phyloP scores from a whole-genome alignment of 2,888 invertebrate genomes.

The Unio pictorum region DNA sequence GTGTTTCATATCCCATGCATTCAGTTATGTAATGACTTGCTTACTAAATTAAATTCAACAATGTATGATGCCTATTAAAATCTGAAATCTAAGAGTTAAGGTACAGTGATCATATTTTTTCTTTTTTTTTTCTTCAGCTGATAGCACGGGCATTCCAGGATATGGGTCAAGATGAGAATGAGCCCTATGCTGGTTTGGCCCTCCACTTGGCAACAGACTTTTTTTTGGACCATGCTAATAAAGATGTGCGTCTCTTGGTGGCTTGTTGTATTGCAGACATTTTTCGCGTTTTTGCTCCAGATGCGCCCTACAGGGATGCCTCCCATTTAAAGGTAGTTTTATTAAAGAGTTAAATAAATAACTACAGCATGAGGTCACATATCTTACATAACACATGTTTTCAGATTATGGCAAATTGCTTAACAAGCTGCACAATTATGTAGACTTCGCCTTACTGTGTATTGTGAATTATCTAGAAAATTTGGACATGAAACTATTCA shows the following conservation, averaged over 20 bases:
- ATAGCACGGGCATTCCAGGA: slow-evolving; percentile 93
- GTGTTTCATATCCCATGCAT: no score
- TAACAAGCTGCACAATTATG: neutral
- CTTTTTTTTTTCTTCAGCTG: slow-evolving; percentile 48
- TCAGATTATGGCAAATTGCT: neutral
- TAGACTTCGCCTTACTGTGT: no score
- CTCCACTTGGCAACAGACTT: slow-evolving; percentile 93
- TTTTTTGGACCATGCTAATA: slow-evolving; percentile 89
- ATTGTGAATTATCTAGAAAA: no score
- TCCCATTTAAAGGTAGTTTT: slow-evolving; percentile 84
- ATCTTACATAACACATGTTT: no score
- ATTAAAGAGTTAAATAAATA: slow-evolving; percentile 7
- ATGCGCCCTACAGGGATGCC: slow-evolving; percentile 96
- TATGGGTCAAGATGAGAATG: slow-evolving; percentile 93
- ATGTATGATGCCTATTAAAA: no score
- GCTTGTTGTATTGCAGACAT: slow-evolving; percentile 99
- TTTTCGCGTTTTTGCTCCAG: slow-evolving; percentile 95
- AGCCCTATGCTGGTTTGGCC: slow-evolving; percentile 78
- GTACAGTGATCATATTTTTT: no score
- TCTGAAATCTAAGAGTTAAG: no score
- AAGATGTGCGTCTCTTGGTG: slow-evolving; percentile 93
- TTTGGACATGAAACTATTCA: no score
- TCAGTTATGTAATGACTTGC: no score
- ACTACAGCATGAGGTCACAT: no score
- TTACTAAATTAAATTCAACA: no score